A percentile compares a stretch with the other conserved stretches of the same genome.
Conservation (phyloP, 2,113 vertebrate species). For the Eurystomus gularis region DNA sequence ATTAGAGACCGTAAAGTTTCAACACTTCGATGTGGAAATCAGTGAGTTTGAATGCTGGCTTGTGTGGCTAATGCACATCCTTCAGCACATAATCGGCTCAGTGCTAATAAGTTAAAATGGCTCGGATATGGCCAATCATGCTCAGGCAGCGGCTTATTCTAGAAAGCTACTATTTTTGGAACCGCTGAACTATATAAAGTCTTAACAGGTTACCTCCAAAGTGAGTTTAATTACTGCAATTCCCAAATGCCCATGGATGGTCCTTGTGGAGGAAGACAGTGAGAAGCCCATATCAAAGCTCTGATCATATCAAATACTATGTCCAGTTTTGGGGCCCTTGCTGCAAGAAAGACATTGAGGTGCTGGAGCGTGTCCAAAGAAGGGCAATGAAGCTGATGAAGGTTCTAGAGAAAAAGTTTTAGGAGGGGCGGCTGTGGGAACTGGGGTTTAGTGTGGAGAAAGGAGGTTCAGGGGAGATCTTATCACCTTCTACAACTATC, state of each 20-base stretch:
- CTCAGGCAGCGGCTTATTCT: not conserved
- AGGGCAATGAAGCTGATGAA: not conserved
- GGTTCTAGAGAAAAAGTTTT: not conserved
- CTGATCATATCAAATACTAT: not conserved
- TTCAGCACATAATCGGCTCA: not conserved
- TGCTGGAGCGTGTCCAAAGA: not conserved
- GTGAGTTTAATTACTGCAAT: not conserved
- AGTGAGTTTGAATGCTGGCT: not conserved
- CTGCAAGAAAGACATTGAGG: not conserved
- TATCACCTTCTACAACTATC: not conserved
- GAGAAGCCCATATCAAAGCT: not conserved
- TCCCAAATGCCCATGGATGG: not conserved
- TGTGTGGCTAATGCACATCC: not conserved
- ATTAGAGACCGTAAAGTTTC: not conserved
- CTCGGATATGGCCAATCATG: not conserved
- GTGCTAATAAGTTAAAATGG: not conserved
- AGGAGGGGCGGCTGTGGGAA: not conserved
- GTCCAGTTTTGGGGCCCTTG: not conserved
- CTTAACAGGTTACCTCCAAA: not conserved
- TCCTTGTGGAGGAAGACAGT: not conserved
- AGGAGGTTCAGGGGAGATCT: not conserved
- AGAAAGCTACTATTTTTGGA: conserved; percentile 38
- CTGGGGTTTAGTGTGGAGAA: not conserved
- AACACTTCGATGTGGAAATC: not conserved
- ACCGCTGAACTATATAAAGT: not conserved